Evolutionary conservation across 2,888 invertebrate genomes (phyloP), one percentile per base, ranked within the genome.

Genomic region (Microctonus hyperodae): DNA sequence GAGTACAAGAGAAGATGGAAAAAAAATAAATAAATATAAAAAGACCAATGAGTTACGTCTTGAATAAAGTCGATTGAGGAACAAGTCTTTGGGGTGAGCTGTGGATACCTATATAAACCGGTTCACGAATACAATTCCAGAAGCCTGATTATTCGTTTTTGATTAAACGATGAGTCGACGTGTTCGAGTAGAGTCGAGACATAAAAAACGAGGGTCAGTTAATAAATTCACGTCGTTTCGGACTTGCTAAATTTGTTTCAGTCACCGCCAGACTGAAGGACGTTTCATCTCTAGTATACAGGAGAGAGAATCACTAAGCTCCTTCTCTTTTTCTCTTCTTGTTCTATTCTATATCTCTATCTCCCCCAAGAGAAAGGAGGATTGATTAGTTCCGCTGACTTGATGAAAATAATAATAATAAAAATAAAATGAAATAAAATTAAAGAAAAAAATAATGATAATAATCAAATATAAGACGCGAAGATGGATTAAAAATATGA

Each of bases 111-210:
- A n/a, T n/a, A n/a, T n/a, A 55, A 75, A 76, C 75, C 75, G 75
- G 77, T 76, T 75, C 74, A 40, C 59, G 67, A 72, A 72, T 74
- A 70, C 69, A 74, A 76, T 72, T 73, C 73, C 74, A 76, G 77
- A 75, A 75, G 75, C 75, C 70, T 69, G 70, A 69, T 69, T 71
- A 70, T 68, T 61, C 65, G 65, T 65, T 63, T 69, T 57, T 68
- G 71, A 74, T 73, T 72, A 64, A 70, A 72, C 64, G 69, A 71
- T 68, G 70, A 71, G 68, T 61, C 61, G 50, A 61, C 61, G 51
- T 61, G 61, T 61, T 61, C 61, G 35, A 61, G 48, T 50, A 31
- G 61, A 48, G 61, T 50, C 44, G 50, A 61, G 61, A 50, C 16
- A 60, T 48, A 60, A 60, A 60, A 48, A 60, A 60, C 61, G 61